A percentile compares a stretch with the other conserved stretches of the same genome.
These are phyloP conservation scores for Zygaena filipendulae DNA, from an alignment of 2,888 invertebrate genomes.

Conservation along the genomic window DNA sequence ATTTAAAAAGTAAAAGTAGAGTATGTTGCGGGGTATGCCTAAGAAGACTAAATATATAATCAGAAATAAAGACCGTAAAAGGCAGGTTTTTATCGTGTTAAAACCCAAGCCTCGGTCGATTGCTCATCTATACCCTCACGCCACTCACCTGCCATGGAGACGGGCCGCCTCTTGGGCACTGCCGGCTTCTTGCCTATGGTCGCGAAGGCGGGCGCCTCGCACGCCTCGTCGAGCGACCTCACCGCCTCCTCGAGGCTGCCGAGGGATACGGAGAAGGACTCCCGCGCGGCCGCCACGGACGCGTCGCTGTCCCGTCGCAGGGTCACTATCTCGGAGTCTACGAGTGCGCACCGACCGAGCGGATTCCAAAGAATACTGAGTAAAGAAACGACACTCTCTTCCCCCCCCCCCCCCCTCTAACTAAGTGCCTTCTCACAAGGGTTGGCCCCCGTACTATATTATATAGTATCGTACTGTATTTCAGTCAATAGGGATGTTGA, in stretches of 20 bases:
- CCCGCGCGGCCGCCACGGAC: conserved; percentile 48
- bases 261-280: conserved; percentile 57
- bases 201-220: conserved; percentile 48
- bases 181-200: conserved; percentile 61
- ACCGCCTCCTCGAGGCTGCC: conserved; percentile 60
- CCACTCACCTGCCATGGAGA: conserved; percentile 71
- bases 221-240: conserved; percentile 48
- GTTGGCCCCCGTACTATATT: conserved; percentile 11
- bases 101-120: too few species aligned
- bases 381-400: conserved; percentile 8
- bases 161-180: conserved; percentile 64
- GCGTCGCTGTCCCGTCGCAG: conserved; percentile 64
- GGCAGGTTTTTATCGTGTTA: too few species aligned
- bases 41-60: too few species aligned
- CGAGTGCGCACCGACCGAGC: conserved; percentile 22
- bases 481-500: too few species aligned
- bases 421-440: too few species aligned
- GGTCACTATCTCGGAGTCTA: conserved; percentile 64
- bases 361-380: conserved; percentile 44
- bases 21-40: too few species aligned
- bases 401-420: not conserved
- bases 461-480: too few species aligned
- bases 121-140: too few species aligned
- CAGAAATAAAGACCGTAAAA: too few species aligned
- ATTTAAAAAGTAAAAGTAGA: too few species aligned